Evolutionary conservation across 2,888 invertebrate genomes (phyloP).

Genomic region (Dilophus febrilis): DNA sequence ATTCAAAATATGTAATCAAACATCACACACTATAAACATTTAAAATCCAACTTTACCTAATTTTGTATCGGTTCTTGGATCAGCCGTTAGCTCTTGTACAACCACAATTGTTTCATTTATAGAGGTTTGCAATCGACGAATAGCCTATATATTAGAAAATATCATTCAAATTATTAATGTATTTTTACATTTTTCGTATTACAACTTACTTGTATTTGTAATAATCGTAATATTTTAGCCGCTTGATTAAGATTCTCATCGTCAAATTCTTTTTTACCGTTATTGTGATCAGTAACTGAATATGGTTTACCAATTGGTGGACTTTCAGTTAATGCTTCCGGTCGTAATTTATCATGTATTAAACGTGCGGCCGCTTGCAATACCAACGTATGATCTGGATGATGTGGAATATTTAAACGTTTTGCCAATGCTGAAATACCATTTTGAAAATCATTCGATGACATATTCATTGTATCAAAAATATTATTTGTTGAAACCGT

Average conservation of each 20-base stretch:
- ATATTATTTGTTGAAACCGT: conserved; percentile 65
- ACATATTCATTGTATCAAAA: conserved; percentile 59
- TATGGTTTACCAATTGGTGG: conserved; percentile 40
- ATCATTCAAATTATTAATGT: too few relatives aligned
- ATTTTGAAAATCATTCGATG: conserved; percentile 64
- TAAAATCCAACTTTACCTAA: conserved; percentile 78
- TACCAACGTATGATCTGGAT: conserved; percentile 48
- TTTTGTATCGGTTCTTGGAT: conserved; percentile 91
- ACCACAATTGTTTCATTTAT: conserved; percentile 90
- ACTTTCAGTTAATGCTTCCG: conserved; percentile 27
- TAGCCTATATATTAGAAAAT: conserved; percentile 22
- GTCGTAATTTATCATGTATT: conserved; percentile 17
- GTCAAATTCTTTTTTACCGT: conserved; percentile 38
- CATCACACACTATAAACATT: too few relatives aligned
- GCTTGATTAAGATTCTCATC: conserved; percentile 50
- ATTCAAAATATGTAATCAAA: too few relatives aligned
- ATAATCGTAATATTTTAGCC: conserved; percentile 56
- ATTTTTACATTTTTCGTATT: too few relatives aligned
- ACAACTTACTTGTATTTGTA: conserved; percentile 43
- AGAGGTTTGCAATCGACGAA: conserved; percentile 57
- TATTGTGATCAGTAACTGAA: conserved; percentile 50
- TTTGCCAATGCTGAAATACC: conserved; percentile 67
- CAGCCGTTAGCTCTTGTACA: conserved; percentile 83
- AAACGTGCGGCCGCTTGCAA: conserved; percentile 3
- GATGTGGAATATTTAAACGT: conserved; percentile 60